Evolutionary conservation across 2,888 invertebrate species (phyloP).

Genomic region (Hipparchia semele): DNA sequence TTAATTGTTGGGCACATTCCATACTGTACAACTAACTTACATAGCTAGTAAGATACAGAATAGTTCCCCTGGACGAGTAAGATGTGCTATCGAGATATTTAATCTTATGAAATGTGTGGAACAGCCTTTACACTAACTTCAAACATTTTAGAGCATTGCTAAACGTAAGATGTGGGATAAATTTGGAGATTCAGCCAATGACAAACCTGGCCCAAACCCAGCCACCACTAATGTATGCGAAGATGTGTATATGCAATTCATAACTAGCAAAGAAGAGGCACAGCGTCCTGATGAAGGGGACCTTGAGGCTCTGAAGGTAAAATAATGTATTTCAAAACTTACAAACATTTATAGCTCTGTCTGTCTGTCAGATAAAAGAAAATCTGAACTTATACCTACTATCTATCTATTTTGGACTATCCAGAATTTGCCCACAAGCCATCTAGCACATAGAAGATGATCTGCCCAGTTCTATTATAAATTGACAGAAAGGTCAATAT

Average conservation of each 20-base stretch:
- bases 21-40: too few species aligned
- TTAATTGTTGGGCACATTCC: neutral
- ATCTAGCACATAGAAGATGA: too few species aligned
- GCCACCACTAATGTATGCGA: constrained; percentile 98
- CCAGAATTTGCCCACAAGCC: too few species aligned
- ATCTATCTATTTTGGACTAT: too few species aligned
- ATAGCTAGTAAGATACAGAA: too few species aligned
- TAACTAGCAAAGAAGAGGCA: constrained; percentile 94
- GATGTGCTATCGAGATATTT: too few species aligned
- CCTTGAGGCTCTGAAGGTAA: constrained; percentile 86
- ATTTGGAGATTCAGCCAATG: constrained; percentile 95
- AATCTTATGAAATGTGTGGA: neutral
- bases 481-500: too few species aligned
- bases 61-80: too few species aligned
- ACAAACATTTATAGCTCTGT: neutral
- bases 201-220: constrained; percentile 98
- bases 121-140: neutral
- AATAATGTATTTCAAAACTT: neutral
- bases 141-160: constrained; percentile 88
- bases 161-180: constrained; percentile 97
- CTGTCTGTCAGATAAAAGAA: too few species aligned
- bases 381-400: too few species aligned
- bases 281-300: constrained; percentile 93
- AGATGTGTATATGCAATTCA: constrained; percentile 97
- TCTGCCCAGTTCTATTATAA: too few species aligned